Percentiles rank a stretch among this genome's conserved stretches.
These are phyloP conservation scores for Dromiciops gliroides DNA, from an alignment of 2,113 vertebrate genomes.

Conservation along the genomic window DNA sequence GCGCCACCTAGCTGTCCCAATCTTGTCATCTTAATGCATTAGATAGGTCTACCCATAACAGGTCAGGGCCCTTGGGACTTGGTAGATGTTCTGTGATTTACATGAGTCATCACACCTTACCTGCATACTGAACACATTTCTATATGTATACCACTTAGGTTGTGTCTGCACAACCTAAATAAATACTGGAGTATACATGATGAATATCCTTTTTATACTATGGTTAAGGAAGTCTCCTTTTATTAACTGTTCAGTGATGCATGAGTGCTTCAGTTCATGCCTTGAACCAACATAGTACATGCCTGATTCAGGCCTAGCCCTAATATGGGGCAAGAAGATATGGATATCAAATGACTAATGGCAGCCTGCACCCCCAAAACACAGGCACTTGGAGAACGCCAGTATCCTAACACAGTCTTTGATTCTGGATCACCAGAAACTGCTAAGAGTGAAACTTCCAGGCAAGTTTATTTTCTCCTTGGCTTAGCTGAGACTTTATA, in stretches of 20 bases:
- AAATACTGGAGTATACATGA: neutral
- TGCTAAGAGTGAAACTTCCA: neutral
- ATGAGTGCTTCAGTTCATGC: neutral
- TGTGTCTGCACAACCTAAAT: neutral
- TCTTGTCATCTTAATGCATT: neutral
- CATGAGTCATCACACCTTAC: neutral
- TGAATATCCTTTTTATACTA: neutral
- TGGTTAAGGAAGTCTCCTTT: neutral
- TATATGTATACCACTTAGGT: neutral
- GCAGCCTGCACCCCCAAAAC: neutral
- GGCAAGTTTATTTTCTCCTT: neutral
- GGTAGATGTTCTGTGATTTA: neutral
- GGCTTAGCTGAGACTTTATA: neutral
- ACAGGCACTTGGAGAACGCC: neutral
- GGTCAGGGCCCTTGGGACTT: neutral
- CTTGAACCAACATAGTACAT: neutral
- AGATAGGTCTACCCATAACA: neutral
- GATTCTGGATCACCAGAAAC: neutral
- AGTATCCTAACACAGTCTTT: neutral
- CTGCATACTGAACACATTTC: neutral
- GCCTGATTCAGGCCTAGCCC: neutral
- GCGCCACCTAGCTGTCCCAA: no score
- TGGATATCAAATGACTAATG: neutral
- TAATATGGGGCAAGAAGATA: neutral
- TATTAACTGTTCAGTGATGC: neutral